These are phyloP conservation scores for Capitulum mitella DNA, from an alignment of 2,888 invertebrate species.

Conservation along the genomic window DNA sequence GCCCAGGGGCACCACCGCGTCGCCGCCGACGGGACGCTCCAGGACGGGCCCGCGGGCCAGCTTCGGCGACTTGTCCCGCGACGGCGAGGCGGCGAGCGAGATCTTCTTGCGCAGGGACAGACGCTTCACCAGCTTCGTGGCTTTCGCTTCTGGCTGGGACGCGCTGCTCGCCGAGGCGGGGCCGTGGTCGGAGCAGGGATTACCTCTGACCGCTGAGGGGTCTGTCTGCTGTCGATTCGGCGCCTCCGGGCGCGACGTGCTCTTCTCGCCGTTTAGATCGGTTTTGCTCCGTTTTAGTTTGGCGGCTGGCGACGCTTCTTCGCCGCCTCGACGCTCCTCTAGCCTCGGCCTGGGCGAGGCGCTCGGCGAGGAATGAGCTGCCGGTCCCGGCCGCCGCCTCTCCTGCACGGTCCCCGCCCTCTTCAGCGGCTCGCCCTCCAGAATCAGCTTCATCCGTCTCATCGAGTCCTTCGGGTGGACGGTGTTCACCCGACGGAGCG, in stretches of 20 bases:
- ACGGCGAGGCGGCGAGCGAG: neutral
- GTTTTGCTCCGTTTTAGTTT: neutral
- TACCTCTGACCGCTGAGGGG: neutral
- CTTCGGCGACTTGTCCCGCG: neutral
- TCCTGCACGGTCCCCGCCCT: neutral
- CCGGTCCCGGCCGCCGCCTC: neutral
- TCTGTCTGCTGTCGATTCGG: neutral
- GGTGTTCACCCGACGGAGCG: neutral
- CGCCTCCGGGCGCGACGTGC: neutral
- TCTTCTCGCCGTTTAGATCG: neutral
- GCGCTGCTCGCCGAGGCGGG: neutral
- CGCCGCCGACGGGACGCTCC: neutral
- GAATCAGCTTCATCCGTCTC: conserved; percentile 24
- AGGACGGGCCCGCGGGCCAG: neutral
- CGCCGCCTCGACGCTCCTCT: neutral
- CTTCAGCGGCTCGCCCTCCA: neutral
- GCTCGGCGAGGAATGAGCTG: neutral
- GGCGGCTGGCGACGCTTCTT: neutral
- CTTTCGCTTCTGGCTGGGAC: neutral
- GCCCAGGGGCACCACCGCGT: neutral
- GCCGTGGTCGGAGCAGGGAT: neutral
- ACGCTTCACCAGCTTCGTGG: neutral
- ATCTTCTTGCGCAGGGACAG: conserved; percentile 10
- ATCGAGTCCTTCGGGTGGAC: conserved; percentile 20
- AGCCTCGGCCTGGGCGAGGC: neutral